A percentile compares a stretch with the other conserved stretches of the same genome.
These are phyloP conservation scores for Spongia lamella DNA, from an alignment of 37 sponge, comb jelly and placozoan species.

Conservation along the genomic window DNA sequence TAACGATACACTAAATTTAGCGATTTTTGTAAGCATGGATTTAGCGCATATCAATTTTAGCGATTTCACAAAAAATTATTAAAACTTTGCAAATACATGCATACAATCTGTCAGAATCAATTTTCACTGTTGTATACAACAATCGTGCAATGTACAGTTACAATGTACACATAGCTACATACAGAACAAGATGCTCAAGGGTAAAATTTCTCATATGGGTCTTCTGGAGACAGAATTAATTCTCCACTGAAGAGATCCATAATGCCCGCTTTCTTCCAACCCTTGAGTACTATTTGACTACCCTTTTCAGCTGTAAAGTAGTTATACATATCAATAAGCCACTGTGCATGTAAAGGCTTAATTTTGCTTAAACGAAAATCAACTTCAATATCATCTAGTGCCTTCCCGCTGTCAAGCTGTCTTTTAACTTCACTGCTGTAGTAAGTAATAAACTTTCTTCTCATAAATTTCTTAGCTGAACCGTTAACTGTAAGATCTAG, in stretches of 20 bases:
- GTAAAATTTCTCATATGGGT: constrained; percentile 20
- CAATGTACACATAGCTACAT: constrained; percentile 5
- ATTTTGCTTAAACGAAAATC: constrained; percentile 30
- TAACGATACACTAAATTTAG: too few species aligned
- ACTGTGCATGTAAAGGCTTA: constrained; percentile 51
- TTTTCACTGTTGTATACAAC: neutral
- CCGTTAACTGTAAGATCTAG: constrained; percentile 53
- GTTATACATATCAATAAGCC: constrained; percentile 44
- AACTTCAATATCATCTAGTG: constrained; percentile 50
- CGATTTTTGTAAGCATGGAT: too few species aligned
- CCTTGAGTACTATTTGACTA: constrained; percentile 18
- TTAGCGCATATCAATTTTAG: too few species aligned
- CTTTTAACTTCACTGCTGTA: constrained; percentile 25
- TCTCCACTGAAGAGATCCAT: constrained; percentile 30
- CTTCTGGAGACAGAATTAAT: constrained; percentile 13
- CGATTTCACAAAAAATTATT: too few species aligned
- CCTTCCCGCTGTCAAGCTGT: constrained; percentile 30
- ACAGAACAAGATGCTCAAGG: too few species aligned
- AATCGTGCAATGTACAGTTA: neutral
- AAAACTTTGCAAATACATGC: too few species aligned
- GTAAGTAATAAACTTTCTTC: constrained; percentile 31
- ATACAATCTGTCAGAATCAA: neutral
- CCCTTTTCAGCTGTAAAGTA: constrained; percentile 21
- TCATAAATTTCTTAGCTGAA: constrained; percentile 26
- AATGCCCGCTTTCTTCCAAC: constrained; percentile 26